Evolutionary conservation across 2,797 vertebrate species (phyloP), one percentile per base, ranked within the genome.

Genomic region (Xenentodon cancila): DNA sequence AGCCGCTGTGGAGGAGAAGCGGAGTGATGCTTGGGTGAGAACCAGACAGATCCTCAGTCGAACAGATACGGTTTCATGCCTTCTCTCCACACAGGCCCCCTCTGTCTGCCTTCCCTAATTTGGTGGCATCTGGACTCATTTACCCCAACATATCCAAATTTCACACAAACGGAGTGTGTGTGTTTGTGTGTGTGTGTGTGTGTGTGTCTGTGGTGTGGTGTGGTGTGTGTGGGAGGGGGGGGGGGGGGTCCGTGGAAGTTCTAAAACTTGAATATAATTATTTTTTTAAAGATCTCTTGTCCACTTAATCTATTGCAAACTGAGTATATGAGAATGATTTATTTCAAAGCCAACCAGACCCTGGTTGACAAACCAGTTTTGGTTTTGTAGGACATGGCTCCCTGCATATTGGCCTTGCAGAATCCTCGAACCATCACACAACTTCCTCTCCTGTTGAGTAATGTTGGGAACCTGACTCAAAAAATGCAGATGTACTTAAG

Each of bases 61-160:
- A 54, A 60, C 19, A 19, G 64, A 65, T 78, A 73, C 61, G 40
- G 37, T 70, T 64, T 77, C 63, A 79, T 20, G 21, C 49, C 40
- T 58, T 70, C 55, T 44, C 58, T 62, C 25, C 25, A 25, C 25
- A 25, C 5, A 25, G 25, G 25, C 25, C 25, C 5, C 25, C 25
- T 25, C 65, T 34, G n/a, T 72, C 57, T 42, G 21, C 51, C 30
- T 46, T 57, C 60, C 47, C 81, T 54, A 64, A 19, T 46, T 57
- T 57, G 59, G 72, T 84, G 77, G 82, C 79, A 65, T 9, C 18
- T 45, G 19, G 53, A 64, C 46, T 30, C 5, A 20, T 59, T 73
- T 64, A 64, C 65, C 63, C 74, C 53, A 62, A 64, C 67, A 50
- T 13, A 76, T 79, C 73, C 48, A 68, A 61, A 64, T 60, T 75